phyloP scores from a whole-genome alignment of 2,797 vertebrate species.

The Lates japonicus region DNA sequence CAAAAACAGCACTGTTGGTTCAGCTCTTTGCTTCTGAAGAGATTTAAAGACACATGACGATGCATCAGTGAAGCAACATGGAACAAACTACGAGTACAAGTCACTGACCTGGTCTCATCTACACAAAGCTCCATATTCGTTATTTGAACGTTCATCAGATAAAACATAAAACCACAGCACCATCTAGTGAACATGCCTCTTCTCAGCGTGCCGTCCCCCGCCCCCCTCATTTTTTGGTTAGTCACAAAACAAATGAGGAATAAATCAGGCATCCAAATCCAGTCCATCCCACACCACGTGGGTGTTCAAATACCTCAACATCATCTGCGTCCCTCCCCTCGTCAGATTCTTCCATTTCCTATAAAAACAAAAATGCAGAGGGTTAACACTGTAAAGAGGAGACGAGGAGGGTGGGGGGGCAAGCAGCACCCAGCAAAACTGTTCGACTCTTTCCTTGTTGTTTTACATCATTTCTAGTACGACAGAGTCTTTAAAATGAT shows the following conservation, averaged over 20 bases:
- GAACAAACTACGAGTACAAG: neutral
- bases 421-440: conserved; percentile 1
- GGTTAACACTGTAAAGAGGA: conserved; percentile 80
- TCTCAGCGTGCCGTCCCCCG: neutral
- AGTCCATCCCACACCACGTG: conserved; percentile 49
- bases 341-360: conserved; percentile 98
- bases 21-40: neutral
- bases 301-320: conserved; percentile 93
- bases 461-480: neutral
- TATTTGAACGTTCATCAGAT: neutral
- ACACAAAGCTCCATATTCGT: neutral
- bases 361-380: conserved; percentile 93
- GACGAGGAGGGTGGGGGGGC: conserved; percentile 8
- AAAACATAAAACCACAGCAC: conserved; percentile 59
- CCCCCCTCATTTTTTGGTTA: conserved; percentile 23
- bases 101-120: neutral
- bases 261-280: conserved; percentile 16
- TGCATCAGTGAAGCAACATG: neutral
- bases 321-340: conserved; percentile 95
- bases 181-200: conserved; percentile 69
- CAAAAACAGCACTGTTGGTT: conserved; percentile 1
- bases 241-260: conserved; percentile 33
- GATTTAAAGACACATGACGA: neutral
- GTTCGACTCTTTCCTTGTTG: neutral
- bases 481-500: conserved; percentile 5